These are phyloP conservation scores for Panagrolaimus sp. DNA, from an alignment of 1,140 invertebrate species.

Conservation along the genomic window DNA sequence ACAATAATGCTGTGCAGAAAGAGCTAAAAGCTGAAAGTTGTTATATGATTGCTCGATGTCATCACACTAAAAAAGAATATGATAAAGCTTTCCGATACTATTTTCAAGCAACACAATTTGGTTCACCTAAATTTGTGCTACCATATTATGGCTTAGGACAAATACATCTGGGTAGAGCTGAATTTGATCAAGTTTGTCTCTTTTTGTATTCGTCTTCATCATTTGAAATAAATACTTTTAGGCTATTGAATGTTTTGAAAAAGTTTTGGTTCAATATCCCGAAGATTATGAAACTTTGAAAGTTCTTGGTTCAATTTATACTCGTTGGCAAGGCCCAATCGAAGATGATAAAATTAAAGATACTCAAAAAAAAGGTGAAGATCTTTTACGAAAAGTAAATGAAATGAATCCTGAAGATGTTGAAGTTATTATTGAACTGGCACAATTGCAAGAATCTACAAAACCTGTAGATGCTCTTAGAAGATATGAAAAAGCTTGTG, in stretches of 20 bases:
- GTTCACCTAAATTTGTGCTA: neutral
- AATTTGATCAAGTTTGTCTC: neutral
- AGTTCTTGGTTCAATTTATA: conserved; percentile 10
- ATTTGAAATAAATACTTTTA: too few species aligned
- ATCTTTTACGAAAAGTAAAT: neutral
- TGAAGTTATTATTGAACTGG: conserved; percentile 4
- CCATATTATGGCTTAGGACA: conserved; percentile 4
- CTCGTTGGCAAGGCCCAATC: conserved; percentile 7
- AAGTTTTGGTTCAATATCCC: neutral
- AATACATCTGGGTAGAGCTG: neutral
- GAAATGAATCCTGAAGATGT: conserved; percentile 4
- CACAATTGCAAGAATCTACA: neutral
- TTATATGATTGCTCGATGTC: conserved; percentile 3
- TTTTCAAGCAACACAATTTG: neutral
- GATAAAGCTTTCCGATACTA: neutral
- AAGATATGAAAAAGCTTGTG: conserved; percentile 5
- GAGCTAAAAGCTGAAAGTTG: neutral
- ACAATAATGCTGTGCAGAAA: neutral
- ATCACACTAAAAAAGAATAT: neutral
- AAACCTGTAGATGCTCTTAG: neutral
- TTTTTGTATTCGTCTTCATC: too few species aligned
- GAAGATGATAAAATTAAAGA: neutral
- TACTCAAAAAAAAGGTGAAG: neutral
- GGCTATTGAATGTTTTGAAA: neutral
- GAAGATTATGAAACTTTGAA: conserved; percentile 13